Evolutionary conservation across 2,113 vertebrate species (phyloP), one percentile per base, ranked within the genome.

Genomic region (Balaeniceps rex): DNA sequence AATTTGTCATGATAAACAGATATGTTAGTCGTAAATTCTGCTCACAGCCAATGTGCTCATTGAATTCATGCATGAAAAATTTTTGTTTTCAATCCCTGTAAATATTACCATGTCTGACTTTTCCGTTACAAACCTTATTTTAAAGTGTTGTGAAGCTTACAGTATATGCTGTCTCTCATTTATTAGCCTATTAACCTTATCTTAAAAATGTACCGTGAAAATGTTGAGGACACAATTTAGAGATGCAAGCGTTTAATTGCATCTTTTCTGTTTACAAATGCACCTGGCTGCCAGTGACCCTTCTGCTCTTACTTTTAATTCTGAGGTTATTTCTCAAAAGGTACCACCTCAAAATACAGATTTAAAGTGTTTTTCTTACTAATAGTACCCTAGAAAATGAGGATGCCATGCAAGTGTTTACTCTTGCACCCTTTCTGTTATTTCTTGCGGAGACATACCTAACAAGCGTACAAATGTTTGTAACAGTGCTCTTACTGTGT

Each of bases 51-150:
- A 28, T 58, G 80, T 63, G 5, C 52, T 94, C 28, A 52, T 68
- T 86, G 93, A 96, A 90, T 93, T 92, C 29, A 65, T 83, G 61
- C 83, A 49, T 93, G 88, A 93, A 83, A 72, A 46, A 10, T 60
- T 66, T 72, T 95, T 89, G 34, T 21, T 94, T 94, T 51, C 88
- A 92, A 87, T 90, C 69, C 28, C 52, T 92, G 72, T 87, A 58
- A 96, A 93, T 84, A 83, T 90, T 95, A 42, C 46, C 19, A 4
- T 42, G 24, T 84, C 85, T 52, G 83, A 87, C 29, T 93, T 93
- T 69, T 49, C 40, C 3, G 2, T 83, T 93, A 34, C 47, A 94
- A 90, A 80, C 14, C 36, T 87, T 4, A 81, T 92, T 96, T 88
- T 63, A 57, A 95, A 81, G 51, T 71, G 63, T 38, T 75, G 60